A percentile compares a stretch with the other conserved stretches of the same genome.
Evolutionary conservation across 2,888 invertebrate species (phyloP).

Genomic region (Bombyx huttoni): DNA sequence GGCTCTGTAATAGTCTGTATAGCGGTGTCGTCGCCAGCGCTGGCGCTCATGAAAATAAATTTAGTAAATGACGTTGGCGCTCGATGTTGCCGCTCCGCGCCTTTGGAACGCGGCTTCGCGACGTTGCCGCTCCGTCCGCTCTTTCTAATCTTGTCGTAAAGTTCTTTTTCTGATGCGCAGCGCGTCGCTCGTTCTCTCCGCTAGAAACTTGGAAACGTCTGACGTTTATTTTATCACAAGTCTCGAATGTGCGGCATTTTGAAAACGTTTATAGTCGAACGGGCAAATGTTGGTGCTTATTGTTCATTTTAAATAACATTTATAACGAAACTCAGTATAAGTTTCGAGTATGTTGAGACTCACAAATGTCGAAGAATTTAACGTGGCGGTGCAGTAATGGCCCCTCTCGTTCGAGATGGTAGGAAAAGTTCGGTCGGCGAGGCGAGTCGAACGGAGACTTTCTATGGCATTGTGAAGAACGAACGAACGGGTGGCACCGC

Average conservation of each 20-base stretch:
- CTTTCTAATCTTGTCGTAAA: constrained; percentile 73
- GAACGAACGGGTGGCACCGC: constrained; percentile 62
- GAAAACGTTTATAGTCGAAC: constrained; percentile 42
- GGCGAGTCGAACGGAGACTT: constrained; percentile 64
- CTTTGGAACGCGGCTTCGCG: constrained; percentile 65
- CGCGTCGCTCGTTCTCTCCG: constrained; percentile 65
- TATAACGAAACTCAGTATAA: constrained; percentile 41
- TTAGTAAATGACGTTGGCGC: constrained; percentile 70
- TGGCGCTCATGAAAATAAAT: constrained; percentile 71
- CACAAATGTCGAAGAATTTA: constrained; percentile 22
- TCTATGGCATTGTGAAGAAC: constrained; percentile 70
- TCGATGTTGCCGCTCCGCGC: constrained; percentile 59
- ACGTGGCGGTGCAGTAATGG: constrained; percentile 35
- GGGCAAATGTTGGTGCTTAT: constrained; percentile 30
- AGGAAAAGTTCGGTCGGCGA: constrained; percentile 64
- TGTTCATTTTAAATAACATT: constrained; percentile 56
- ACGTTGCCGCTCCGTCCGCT: constrained; percentile 66
- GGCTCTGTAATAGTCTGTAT: constrained; percentile 21
- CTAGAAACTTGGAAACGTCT: constrained; percentile 65
- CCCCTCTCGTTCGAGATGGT: constrained; percentile 46
- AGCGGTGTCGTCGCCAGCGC: constrained; percentile 63
- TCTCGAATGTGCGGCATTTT: constrained; percentile 58
- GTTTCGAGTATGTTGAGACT: constrained; percentile 17
- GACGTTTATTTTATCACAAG: constrained; percentile 67
- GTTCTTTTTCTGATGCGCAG: constrained; percentile 72